Percentiles rank a stretch among this genome's conserved stretches.
Conservation (phyloP, 2,888 invertebrate genomes). For the Reticulitermes lucifugus region DNA sequence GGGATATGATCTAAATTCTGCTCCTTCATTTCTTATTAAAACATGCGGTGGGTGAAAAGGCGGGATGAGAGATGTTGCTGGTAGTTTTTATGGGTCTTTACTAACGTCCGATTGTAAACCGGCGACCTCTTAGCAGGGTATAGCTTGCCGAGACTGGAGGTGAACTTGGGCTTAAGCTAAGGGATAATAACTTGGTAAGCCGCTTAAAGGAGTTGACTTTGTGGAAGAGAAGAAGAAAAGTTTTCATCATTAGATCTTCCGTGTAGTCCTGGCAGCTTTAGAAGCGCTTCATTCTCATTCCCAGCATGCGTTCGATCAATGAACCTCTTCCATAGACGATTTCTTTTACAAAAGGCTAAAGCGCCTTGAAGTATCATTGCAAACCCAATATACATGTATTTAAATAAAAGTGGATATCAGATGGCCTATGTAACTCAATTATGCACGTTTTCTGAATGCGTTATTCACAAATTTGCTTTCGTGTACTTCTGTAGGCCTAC, state of each 20-base stretch:
- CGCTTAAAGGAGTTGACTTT: conserved; percentile 52
- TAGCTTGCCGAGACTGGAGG: conserved; percentile 16
- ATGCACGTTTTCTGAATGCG: too few species aligned
- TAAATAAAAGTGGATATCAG: too few species aligned
- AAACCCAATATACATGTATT: not conserved
- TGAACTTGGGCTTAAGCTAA: conserved; percentile 37
- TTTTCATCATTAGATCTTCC: conserved; percentile 49
- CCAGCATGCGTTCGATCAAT: conserved; percentile 45
- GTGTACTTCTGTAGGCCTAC: too few species aligned
- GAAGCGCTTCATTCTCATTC: conserved; percentile 50
- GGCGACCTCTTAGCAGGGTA: conserved; percentile 1
- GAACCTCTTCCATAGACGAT: not conserved
- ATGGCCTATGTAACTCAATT: too few species aligned
- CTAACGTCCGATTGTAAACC: not conserved
- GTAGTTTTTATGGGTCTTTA: not conserved
- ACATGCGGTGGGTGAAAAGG: not conserved
- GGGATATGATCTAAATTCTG: not conserved
- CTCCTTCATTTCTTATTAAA: not conserved
- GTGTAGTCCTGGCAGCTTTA: not conserved
- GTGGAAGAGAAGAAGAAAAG: conserved; percentile 45
- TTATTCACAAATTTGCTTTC: too few species aligned
- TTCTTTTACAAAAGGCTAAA: not conserved
- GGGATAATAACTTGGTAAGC: conserved; percentile 51
- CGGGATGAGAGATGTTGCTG: not conserved
- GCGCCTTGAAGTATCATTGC: not conserved